These are phyloP conservation scores for Acanthisitta chloris DNA, from an alignment of 2,113 vertebrate species.

Conservation along the genomic window DNA sequence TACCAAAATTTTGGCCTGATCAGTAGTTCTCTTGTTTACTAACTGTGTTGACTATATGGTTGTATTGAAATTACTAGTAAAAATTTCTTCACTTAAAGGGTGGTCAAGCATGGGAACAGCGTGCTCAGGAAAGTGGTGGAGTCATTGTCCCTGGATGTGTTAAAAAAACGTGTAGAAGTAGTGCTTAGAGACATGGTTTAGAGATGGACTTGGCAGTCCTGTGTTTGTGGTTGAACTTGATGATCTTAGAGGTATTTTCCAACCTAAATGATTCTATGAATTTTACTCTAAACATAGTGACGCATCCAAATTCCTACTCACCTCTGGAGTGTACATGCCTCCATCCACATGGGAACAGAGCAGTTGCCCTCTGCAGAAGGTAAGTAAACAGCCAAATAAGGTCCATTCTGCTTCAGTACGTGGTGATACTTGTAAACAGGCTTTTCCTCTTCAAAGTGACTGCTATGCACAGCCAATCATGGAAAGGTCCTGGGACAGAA, in stretches of 20 bases:
- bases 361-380: background rate
- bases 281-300: background rate
- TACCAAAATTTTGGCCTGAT: background rate
- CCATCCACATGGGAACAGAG: background rate
- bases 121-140: background rate
- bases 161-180: background rate
- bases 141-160: background rate
- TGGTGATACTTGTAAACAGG: background rate
- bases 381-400: background rate
- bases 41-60: background rate
- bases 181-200: background rate
- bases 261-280: background rate
- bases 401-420: background rate
- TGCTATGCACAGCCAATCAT: background rate
- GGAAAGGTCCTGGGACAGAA: background rate
- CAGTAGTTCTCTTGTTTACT: background rate
- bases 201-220: background rate
- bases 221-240: background rate
- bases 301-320: fast-evolving
- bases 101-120: background rate
- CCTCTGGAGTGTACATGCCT: background rate
- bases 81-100: background rate
- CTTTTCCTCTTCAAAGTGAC: background rate
- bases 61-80: background rate
- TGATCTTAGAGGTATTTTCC: background rate